These are phyloP conservation scores for Drosophila anceps DNA, from an alignment of 2,888 invertebrate genomes.

Conservation along the genomic window DNA sequence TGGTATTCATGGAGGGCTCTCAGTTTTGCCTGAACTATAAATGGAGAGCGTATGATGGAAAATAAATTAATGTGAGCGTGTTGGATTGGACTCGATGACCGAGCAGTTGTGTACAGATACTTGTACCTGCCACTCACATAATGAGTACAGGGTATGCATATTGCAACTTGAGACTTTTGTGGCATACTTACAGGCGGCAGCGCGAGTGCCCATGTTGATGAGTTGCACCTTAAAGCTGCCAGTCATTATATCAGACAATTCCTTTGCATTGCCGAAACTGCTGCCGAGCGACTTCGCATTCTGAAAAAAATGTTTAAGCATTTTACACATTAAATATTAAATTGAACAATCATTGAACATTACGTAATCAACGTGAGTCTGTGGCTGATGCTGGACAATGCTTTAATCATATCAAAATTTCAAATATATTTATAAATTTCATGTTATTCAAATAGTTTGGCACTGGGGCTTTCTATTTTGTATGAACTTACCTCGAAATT, in stretches of 20 bases:
- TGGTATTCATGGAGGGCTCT: slow-evolving; percentile 98
- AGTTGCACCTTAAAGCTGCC: slow-evolving; percentile 90
- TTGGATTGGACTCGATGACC: neutral
- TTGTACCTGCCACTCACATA: neutral
- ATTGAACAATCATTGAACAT: slow-evolving; percentile 13
- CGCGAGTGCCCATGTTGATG: slow-evolving; percentile 96
- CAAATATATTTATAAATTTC: slow-evolving; percentile 13
- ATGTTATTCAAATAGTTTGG: slow-evolving; percentile 1
- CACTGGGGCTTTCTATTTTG: slow-evolving; percentile 3
- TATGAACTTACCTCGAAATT: slow-evolving; percentile 83
- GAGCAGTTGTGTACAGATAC: too few relatives aligned
- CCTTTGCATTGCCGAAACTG: slow-evolving; percentile 84
- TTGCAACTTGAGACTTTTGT: slow-evolving; percentile 58
- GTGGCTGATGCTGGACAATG: slow-evolving; percentile 37
- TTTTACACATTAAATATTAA: neutral
- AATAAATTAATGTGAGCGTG: neutral
- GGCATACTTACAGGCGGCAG: slow-evolving; percentile 94
- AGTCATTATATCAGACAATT: slow-evolving; percentile 87
- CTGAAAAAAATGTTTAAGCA: slow-evolving; percentile 47
- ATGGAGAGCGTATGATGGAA: slow-evolving; percentile 3
- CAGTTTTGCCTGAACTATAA: slow-evolving; percentile 97
- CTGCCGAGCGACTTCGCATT: slow-evolving; percentile 84
- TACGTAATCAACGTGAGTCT: slow-evolving; percentile 41
- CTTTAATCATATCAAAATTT: slow-evolving; percentile 5
- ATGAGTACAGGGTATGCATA: neutral